Evolutionary conservation across 2,888 invertebrate species (phyloP).

Genomic region (Gymnoscelis rufifasciata): DNA sequence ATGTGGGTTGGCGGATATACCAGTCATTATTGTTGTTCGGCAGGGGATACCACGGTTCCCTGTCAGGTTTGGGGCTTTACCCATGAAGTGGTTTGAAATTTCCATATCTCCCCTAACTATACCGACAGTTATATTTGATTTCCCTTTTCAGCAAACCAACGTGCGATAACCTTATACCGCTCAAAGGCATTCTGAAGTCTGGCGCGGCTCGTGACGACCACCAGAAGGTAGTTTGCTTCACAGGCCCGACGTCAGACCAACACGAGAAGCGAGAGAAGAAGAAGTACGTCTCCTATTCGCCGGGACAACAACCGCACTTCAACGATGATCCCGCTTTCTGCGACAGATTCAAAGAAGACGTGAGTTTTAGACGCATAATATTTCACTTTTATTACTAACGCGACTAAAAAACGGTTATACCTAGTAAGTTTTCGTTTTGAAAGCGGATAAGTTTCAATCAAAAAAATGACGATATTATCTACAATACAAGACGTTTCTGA

Average conservation of each 20-base stretch:
- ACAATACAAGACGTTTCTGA: too few relatives aligned
- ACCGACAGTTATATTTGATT: background rate
- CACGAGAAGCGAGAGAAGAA: constrained; percentile 44
- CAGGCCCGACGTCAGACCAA: constrained; percentile 57
- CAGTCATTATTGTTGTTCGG: too few relatives aligned
- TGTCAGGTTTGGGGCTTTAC: too few relatives aligned
- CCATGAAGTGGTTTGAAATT: too few relatives aligned
- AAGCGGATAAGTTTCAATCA: too few relatives aligned
- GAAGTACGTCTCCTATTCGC: constrained; percentile 36
- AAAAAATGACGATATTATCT: too few relatives aligned
- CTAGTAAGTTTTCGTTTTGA: too few relatives aligned
- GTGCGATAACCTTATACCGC: constrained; percentile 53
- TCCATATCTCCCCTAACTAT: too few relatives aligned
- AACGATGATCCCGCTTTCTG: constrained; percentile 58
- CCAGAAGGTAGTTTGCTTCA: constrained; percentile 73
- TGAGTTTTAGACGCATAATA: constrained; percentile 25
- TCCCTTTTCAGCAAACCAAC: constrained; percentile 49
- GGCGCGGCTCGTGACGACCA: constrained; percentile 62
- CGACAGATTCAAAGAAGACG: constrained; percentile 50
- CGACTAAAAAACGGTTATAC: too few relatives aligned
- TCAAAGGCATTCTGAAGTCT: constrained; percentile 68
- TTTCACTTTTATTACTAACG: too few relatives aligned
- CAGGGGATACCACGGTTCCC: too few relatives aligned
- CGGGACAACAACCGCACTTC: constrained; percentile 57
- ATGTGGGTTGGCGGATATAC: too few relatives aligned